A percentile compares a stretch with the other conserved stretches of the same genome.
Conservation (phyloP, 1,140 invertebrate genomes). For the Sycophaga agraensis region DNA sequence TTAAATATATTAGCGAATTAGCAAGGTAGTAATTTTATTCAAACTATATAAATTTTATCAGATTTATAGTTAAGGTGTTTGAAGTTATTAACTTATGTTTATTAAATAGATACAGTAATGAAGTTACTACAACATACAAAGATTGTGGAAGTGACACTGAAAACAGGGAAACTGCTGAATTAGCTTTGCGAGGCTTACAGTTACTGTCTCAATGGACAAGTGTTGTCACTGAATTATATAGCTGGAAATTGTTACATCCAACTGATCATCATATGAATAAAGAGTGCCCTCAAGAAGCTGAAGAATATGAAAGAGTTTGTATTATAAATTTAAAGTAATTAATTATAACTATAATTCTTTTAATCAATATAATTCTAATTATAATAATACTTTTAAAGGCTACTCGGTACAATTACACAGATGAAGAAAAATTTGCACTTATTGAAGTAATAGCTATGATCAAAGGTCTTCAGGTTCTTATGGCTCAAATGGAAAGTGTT, state of each 20-base stretch:
- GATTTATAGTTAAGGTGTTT: no score
- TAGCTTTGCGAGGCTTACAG: conserved; percentile 90
- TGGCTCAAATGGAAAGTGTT: conserved; percentile 97
- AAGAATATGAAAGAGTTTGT: conserved; percentile 94
- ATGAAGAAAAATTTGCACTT: conserved; percentile 96
- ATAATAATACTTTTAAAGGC: conserved; percentile 60
- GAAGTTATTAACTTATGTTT: not conserved
- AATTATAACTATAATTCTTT: conserved; percentile 22
- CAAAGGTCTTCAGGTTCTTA: conserved; percentile 95
- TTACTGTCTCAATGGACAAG: conserved; percentile 95
- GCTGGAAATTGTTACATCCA: conserved; percentile 97
- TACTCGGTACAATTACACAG: conserved; percentile 96
- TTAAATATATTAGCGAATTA: conserved; percentile 95
- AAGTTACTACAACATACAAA: conserved; percentile 87
- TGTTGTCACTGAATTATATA: conserved; percentile 96
- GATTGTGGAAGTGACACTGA: conserved; percentile 90
- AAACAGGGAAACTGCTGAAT: conserved; percentile 89
- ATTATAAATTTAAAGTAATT: conserved; percentile 12
- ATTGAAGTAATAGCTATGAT: conserved; percentile 99
- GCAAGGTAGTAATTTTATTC: conserved; percentile 68
- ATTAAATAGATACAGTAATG: conserved; percentile 50
- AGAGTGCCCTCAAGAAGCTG: conserved; percentile 93
- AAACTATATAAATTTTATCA: conserved; percentile 9
- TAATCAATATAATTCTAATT: not conserved
- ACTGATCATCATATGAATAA: conserved; percentile 97